phyloP scores from a whole-genome alignment of 2,888 invertebrate genomes.

The Dinocampus coccinellae region DNA sequence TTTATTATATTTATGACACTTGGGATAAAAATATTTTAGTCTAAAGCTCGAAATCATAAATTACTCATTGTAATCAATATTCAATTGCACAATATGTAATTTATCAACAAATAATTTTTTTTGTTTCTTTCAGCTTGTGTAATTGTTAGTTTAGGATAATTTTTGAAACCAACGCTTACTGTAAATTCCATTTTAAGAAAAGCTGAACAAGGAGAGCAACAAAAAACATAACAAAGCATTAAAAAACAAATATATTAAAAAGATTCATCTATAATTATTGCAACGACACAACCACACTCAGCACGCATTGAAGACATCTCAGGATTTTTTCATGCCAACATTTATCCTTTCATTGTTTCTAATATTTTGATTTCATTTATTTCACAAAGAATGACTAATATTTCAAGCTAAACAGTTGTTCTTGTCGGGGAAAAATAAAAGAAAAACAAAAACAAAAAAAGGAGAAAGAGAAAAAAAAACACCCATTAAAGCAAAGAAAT shows the following conservation, averaged over 20 bases:
- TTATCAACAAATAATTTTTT: slow-evolving; percentile 37
- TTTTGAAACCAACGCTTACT: slow-evolving; percentile 70
- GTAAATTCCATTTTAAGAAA: slow-evolving; percentile 68
- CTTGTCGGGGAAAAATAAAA: slow-evolving; percentile 42
- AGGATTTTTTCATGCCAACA: slow-evolving; percentile 77
- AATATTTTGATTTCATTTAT: slow-evolving; percentile 63
- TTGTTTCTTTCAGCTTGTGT: slow-evolving; percentile 76
- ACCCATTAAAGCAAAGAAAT: slow-evolving; percentile 6
- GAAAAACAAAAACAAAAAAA: slow-evolving; percentile 25
- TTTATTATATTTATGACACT: neutral
- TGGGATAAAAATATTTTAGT: slow-evolving; percentile 41
- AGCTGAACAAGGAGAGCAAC: slow-evolving; percentile 45
- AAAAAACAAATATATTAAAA: slow-evolving; percentile 58
- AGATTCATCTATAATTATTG: slow-evolving; percentile 49
- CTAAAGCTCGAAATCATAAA: slow-evolving; percentile 34
- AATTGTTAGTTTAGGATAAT: slow-evolving; percentile 72
- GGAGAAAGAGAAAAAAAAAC: neutral
- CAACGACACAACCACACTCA: slow-evolving; percentile 79
- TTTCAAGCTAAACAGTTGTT: slow-evolving; percentile 59
- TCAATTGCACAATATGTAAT: neutral
- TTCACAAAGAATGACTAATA: slow-evolving; percentile 63
- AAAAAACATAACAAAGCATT: slow-evolving; percentile 51
- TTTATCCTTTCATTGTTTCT: slow-evolving; percentile 61
- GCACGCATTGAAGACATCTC: slow-evolving; percentile 93
- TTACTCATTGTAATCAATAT: neutral